Conservation (phyloP, 1,140 invertebrate species). For the Leptinotarsa lineolata region DNA sequence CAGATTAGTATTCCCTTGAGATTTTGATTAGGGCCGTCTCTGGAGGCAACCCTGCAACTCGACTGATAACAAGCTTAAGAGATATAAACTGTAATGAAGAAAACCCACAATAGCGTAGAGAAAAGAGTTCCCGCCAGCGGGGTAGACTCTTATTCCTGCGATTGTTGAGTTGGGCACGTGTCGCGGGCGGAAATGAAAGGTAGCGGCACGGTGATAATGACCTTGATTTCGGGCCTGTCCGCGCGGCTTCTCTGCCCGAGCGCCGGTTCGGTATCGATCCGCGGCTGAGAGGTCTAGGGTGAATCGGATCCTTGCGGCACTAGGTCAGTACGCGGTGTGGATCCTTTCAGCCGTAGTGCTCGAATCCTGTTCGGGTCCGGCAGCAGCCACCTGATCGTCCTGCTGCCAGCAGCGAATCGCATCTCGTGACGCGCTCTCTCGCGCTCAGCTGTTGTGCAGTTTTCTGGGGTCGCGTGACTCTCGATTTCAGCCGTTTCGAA, state of each 20-base stretch:
- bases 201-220: constrained; percentile 40
- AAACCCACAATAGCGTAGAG: too few species aligned
- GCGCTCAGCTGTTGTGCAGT: not conserved
- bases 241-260: constrained; percentile 41
- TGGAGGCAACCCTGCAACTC: too few species aligned
- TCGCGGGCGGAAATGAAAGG: not conserved
- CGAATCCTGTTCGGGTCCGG: not conserved
- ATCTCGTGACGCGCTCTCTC: constrained; percentile 1
- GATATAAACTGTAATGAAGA: too few species aligned
- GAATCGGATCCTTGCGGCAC: constrained; percentile 37
- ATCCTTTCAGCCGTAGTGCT: constrained; percentile 32
- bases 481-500: not conserved
- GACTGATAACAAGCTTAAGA: too few species aligned
- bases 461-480: not conserved
- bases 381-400: not conserved
- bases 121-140: too few species aligned
- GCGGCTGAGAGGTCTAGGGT: constrained; percentile 29
- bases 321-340: constrained; percentile 51
- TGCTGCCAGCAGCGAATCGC: constrained; percentile 2
- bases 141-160: too few species aligned
- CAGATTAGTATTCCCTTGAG: too few species aligned
- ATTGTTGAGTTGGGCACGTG: not conserved
- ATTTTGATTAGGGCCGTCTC: too few species aligned
- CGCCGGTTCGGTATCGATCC: constrained; percentile 40
- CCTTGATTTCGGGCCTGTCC: constrained; percentile 40